Conservation (phyloP, 2,797 vertebrate species). For the Pipistrellus kuhlii region DNA sequence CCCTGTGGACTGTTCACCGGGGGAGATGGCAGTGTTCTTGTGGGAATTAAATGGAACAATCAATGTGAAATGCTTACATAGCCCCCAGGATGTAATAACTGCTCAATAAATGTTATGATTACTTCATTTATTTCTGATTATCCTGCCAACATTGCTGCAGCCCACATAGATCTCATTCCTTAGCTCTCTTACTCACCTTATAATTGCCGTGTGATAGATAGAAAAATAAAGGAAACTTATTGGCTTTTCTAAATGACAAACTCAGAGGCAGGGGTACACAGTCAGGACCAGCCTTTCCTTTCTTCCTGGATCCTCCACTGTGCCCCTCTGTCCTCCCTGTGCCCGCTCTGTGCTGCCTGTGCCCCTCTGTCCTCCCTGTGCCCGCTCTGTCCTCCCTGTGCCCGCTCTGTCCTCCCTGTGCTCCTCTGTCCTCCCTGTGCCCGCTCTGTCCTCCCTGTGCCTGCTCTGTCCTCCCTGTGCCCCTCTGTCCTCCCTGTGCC, state of each 20-base stretch:
- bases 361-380: too few relatives aligned
- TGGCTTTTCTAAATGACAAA: not conserved
- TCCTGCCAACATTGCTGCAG: not conserved
- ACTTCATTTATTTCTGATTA: constrained; percentile 52
- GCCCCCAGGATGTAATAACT: not conserved
- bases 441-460: too few relatives aligned
- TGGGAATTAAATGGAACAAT: constrained; percentile 31
- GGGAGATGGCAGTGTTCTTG: not conserved
- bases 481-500: too few relatives aligned
- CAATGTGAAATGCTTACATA: constrained; percentile 5
- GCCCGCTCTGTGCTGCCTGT: too few relatives aligned
- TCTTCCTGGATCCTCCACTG: not conserved
- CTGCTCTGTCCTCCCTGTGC: too few relatives aligned
- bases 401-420: too few relatives aligned
- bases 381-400: too few relatives aligned
- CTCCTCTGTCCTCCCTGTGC: too few relatives aligned
- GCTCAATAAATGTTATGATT: constrained; percentile 31
- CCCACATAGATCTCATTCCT: not conserved
- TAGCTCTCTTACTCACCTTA: not conserved
- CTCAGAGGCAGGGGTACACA: not conserved
- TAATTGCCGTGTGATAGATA: not conserved
- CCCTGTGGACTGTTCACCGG: not conserved
- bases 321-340: not conserved
- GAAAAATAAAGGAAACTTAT: constrained; percentile 41
- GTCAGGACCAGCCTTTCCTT: not conserved